Conservation (phyloP, 2,888 invertebrate species). For the Microchrysa polita region DNA sequence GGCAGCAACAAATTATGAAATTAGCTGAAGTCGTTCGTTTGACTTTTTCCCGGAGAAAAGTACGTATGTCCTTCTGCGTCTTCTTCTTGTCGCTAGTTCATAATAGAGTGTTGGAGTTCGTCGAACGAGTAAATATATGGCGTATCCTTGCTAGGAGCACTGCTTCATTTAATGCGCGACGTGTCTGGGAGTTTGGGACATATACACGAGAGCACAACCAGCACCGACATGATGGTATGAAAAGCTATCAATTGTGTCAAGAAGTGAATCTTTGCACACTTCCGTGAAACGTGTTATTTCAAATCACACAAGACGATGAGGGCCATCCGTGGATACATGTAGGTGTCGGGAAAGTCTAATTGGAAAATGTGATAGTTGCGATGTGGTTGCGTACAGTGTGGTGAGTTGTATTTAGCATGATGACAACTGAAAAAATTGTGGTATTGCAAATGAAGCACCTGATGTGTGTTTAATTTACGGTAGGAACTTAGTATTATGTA, state of each 20-base stretch:
- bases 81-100: constrained; percentile 8
- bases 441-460: too few relatives aligned
- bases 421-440: constrained; percentile 9
- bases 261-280: constrained; percentile 34
- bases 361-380: constrained; percentile 21
- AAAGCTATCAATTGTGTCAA: constrained; percentile 41
- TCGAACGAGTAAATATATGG: constrained; percentile 6
- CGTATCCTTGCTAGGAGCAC: constrained; percentile 19
- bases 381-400: not conserved
- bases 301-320: not conserved
- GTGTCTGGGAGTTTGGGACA: not conserved
- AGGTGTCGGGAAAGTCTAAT: constrained; percentile 7
- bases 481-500: too few relatives aligned
- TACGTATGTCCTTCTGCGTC: too few relatives aligned
- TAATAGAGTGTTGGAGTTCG: not conserved
- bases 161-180: constrained; percentile 16
- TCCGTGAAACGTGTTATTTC: constrained; percentile 33
- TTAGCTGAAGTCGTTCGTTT: constrained; percentile 25
- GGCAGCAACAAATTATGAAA: constrained; percentile 38
- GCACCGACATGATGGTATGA: constrained; percentile 3
- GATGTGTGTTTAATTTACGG: too few relatives aligned
- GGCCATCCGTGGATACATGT: not conserved
- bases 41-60: constrained; percentile 1
- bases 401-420: constrained; percentile 25
- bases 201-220: too few relatives aligned